These are phyloP conservation scores for Sapayoa aenigma DNA, from an alignment of 2,113 vertebrate species.

Conservation along the genomic window DNA sequence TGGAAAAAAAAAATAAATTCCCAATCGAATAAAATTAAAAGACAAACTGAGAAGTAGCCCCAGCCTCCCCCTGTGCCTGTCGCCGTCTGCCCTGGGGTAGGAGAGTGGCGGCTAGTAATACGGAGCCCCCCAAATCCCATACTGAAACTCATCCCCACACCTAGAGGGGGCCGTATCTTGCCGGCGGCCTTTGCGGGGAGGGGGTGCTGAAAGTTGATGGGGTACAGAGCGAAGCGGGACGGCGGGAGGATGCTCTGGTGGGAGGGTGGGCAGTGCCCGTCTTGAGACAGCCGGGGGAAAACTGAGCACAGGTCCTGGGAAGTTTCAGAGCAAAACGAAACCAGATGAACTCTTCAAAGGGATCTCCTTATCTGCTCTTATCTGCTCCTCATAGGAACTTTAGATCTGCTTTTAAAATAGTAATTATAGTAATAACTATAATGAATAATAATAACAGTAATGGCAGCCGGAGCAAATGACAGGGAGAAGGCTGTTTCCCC, in stretches of 20 bases:
- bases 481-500: background rate
- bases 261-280: background rate
- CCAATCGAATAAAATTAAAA: background rate
- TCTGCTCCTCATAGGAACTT: constrained; percentile 44
- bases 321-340: constrained; percentile 67
- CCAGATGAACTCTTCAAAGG: constrained; percentile 70
- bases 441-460: background rate
- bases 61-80: background rate
- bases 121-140: background rate
- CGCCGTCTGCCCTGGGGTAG: background rate
- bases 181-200: background rate
- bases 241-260: background rate
- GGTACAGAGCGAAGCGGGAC: background rate
- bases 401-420: background rate
- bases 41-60: background rate
- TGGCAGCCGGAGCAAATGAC: background rate
- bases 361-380: constrained; percentile 36
- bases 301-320: background rate
- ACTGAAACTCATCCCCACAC: background rate
- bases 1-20: background rate
- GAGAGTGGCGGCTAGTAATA: background rate
- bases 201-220: background rate
- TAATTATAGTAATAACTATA: background rate
- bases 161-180: background rate
- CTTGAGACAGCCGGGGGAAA: background rate